Evolutionary conservation across 2,888 invertebrate genomes (phyloP), one percentile per base, ranked within the genome.

Genomic region (Sarcophaga carnaria): DNA sequence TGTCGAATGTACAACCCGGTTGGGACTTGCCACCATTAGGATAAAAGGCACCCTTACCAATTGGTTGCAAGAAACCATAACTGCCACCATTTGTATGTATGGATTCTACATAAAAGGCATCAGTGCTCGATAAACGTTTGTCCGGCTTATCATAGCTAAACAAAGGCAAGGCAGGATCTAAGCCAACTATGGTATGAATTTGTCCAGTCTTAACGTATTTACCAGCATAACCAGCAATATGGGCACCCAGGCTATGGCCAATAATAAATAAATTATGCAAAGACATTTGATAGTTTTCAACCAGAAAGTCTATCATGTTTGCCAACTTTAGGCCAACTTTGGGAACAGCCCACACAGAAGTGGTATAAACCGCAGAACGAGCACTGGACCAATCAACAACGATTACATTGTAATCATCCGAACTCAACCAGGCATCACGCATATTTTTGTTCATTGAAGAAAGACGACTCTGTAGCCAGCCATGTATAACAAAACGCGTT

Each of bases 371-470:
- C 0, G 94, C 93, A 86, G 94, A 94, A 20, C 90, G 89, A 0
- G 95, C 95, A 84, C 95, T 95, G 4, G 92, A 93, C 95, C 95
- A 95, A 90, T 95, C 95, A 11, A 95, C 94, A 2, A 94, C 94
- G 80, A 95, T 94, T 83, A 95, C 94, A 89, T 95, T 95, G 87
- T 94, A 92, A 84, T 95, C 94, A 63, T 94, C 95, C 4, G 94
- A 93, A 81, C 94, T 93, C 45, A 95, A 92, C 89, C 95, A 95
- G 0, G 95, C 95, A 60, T 90, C 83, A 17, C 90, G 91, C 4
- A 93, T 90, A 0, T 89, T 88, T 47, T 88, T 88, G 86, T 91
- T 91, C 88, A 91, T 89, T 8, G 75, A 88, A 12, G 89, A 88
- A 4, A 88, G 82, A 54, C 88, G 85, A 79, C 94, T 94, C 90